Conservation (phyloP, 2,797 vertebrate species). For the Balearica regulorum region DNA sequence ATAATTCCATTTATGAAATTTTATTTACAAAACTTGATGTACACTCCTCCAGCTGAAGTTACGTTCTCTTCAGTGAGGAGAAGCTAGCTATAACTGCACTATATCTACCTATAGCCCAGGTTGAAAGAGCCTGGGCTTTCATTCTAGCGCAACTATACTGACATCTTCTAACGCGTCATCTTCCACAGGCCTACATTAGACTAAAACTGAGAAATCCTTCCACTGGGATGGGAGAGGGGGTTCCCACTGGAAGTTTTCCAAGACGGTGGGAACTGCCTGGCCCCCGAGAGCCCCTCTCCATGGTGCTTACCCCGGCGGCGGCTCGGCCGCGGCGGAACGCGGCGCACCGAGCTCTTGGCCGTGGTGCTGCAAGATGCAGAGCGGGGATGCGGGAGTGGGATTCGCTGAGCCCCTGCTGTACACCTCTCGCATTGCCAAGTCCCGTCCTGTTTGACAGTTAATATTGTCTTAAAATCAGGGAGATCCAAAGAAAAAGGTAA, state of each 20-base stretch:
- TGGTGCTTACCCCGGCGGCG: background rate
- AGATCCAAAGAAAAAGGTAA: background rate
- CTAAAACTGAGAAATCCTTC: background rate
- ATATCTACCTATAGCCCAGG: too few relatives aligned
- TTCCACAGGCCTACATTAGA: background rate
- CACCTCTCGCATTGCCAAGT: background rate
- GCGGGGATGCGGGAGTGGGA: accelerated
- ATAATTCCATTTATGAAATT: background rate
- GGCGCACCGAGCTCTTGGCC: background rate
- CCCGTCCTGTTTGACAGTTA: background rate
- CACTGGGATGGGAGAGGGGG: too few relatives aligned
- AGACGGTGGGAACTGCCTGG: accelerated
- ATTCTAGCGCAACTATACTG: background rate
- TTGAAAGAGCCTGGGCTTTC: background rate
- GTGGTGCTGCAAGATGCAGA: background rate
- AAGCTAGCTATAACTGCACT: background rate
- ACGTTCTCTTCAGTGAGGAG: background rate
- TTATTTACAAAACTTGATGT: background rate
- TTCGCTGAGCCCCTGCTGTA: background rate
- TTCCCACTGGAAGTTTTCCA: background rate
- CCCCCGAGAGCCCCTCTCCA: background rate
- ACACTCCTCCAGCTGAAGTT: background rate
- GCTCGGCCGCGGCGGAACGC: background rate
- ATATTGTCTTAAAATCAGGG: background rate
- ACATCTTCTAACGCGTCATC: background rate